Conservation (phyloP, 2,888 invertebrate species). For the Beris morrisii region DNA sequence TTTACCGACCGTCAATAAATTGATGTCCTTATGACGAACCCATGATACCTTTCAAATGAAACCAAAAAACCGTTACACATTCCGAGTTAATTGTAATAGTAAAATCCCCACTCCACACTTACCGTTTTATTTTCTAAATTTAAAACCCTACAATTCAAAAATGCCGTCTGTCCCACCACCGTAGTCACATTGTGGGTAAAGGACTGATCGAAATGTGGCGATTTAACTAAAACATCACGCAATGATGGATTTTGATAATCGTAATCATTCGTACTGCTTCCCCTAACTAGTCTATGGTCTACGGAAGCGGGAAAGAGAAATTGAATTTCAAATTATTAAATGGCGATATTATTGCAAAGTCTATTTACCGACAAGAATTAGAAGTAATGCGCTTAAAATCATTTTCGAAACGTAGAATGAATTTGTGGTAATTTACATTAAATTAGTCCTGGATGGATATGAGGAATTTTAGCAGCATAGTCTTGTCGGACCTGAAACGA, state of each 20-base stretch:
- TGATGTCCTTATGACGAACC: conserved; percentile 43
- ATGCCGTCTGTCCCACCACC: conserved; percentile 79
- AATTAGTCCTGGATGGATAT: no score
- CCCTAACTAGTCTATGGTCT: conserved; percentile 30
- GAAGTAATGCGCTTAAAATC: conserved; percentile 25
- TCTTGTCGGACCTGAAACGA: no score
- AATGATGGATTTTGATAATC: conserved; percentile 30
- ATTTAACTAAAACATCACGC: conserved; percentile 36
- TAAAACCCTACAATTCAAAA: conserved; percentile 79
- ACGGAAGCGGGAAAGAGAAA: not conserved
- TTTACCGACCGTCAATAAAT: conserved; percentile 42
- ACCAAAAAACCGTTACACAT: not conserved
- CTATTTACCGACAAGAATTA: conserved; percentile 26
- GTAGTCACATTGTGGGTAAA: conserved; percentile 70
- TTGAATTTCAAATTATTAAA: no score
- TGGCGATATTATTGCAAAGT: not conserved
- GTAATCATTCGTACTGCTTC: conserved; percentile 23
- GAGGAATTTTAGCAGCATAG: no score
- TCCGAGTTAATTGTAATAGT: not conserved
- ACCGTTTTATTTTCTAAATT: conserved; percentile 82
- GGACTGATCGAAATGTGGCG: conserved; percentile 41
- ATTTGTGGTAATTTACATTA: no score
- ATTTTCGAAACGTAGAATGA: not conserved
- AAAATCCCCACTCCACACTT: conserved; percentile 53
- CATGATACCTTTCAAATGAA: conserved; percentile 41